A percentile compares a stretch with the other conserved stretches of the same genome.
Conservation (phyloP, 2,797 vertebrate species). For the Ambastaia sidthimunki region DNA sequence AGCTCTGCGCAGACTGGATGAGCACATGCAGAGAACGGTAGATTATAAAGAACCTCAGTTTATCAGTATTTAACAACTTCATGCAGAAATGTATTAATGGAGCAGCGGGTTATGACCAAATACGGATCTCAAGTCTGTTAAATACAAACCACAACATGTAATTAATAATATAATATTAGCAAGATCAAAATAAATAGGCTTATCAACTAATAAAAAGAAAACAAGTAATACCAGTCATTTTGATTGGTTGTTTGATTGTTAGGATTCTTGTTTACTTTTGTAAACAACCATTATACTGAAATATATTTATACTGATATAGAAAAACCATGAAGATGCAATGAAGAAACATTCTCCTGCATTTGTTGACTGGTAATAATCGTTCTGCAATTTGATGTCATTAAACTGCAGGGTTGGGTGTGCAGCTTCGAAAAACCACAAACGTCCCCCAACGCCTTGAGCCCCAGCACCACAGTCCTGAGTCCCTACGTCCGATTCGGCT, state of each 20-base stretch:
- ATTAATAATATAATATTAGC: too few species aligned
- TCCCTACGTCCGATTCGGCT: slow-evolving; percentile 79
- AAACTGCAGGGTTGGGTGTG: slow-evolving; percentile 76
- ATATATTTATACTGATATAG: background rate
- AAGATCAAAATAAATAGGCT: too few species aligned
- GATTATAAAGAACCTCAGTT: background rate
- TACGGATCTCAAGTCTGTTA: too few species aligned
- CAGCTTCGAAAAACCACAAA: slow-evolving; percentile 80
- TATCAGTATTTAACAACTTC: background rate
- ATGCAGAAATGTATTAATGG: too few species aligned
- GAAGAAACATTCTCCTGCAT: background rate
- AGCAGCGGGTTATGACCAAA: too few species aligned
- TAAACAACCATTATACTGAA: too few species aligned
- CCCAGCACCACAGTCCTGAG: slow-evolving; percentile 85
- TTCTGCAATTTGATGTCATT: background rate
- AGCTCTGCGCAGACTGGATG: slow-evolving; percentile 73
- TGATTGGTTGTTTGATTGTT: background rate
- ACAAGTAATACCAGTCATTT: background rate
- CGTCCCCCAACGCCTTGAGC: slow-evolving; percentile 76
- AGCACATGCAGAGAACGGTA: slow-evolving; percentile 75
- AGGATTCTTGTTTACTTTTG: background rate
- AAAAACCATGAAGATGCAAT: background rate
- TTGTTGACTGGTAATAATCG: background rate
- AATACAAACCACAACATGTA: too few species aligned
- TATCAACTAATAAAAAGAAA: too few species aligned